phyloP scores from a whole-genome alignment of 1,140 invertebrate species.

The Drosophila lini region DNA sequence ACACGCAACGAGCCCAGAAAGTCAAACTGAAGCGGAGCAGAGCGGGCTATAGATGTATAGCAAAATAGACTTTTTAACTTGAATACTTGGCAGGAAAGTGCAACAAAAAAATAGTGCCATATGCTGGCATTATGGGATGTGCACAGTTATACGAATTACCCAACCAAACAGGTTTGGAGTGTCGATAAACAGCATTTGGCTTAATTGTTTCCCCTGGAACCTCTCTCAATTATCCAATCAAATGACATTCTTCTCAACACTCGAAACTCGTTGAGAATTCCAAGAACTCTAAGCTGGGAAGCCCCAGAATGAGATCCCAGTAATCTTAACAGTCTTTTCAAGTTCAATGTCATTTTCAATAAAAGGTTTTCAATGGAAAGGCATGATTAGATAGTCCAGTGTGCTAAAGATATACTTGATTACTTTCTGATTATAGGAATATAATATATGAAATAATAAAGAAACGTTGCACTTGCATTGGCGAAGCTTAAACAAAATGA shows the following conservation, averaged over 20 bases:
- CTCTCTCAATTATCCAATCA: constrained; percentile 25
- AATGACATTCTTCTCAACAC: constrained; percentile 17
- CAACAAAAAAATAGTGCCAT: constrained; percentile 11
- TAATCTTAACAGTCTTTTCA: constrained; percentile 20
- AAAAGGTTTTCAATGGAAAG: not conserved
- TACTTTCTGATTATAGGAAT: not conserved
- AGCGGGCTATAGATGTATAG: constrained; percentile 30
- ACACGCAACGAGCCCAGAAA: constrained; percentile 51
- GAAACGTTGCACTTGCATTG: constrained; percentile 3
- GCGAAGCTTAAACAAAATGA: not conserved
- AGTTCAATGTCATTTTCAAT: constrained; percentile 31
- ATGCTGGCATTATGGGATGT: constrained; percentile 7
- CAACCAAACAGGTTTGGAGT: constrained; percentile 17
- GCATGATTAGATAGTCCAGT: constrained; percentile 13
- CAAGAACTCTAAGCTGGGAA: constrained; percentile 15
- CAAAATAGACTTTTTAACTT: constrained; percentile 38
- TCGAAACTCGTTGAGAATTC: constrained; percentile 16
- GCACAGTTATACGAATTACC: constrained; percentile 22
- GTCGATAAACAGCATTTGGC: constrained; percentile 11
- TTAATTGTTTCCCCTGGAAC: constrained; percentile 7
- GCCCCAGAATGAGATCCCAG: not conserved
- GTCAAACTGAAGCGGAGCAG: constrained; percentile 16
- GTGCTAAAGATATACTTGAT: not conserved
- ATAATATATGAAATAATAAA: not conserved
- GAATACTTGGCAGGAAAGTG: constrained; percentile 32